phyloP scores from a whole-genome alignment of 2,113 vertebrate genomes.

The Progne subis region DNA sequence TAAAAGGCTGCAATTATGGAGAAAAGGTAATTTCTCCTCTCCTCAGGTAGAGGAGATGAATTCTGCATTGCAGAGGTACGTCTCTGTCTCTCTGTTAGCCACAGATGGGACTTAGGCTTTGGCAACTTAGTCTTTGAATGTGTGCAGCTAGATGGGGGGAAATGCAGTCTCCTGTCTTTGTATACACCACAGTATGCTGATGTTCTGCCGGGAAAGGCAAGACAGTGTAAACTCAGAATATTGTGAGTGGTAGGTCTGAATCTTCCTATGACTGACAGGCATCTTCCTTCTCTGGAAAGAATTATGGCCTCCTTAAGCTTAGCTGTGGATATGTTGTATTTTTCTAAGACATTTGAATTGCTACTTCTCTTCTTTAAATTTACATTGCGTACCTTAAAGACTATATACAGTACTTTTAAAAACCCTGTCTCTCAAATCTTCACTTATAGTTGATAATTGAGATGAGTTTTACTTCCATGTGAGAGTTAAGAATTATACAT shows the following conservation, averaged over 20 bases:
- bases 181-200: neutral
- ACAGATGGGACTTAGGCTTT: neutral
- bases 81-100: neutral
- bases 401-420: neutral
- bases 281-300: neutral
- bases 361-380: neutral
- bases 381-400: neutral
- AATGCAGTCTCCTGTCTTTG: neutral
- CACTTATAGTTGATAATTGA: neutral
- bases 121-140: neutral
- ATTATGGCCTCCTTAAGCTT: neutral
- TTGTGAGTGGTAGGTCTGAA: neutral
- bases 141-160: neutral
- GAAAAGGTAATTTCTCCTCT: neutral
- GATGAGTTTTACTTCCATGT: neutral
- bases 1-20: neutral
- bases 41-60: neutral
- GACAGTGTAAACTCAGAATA: neutral
- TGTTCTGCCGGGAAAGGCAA: neutral
- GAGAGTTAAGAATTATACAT: neutral
- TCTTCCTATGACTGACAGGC: neutral
- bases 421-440: neutral
- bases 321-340: neutral
- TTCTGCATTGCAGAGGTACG: neutral
- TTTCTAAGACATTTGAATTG: neutral